Evolutionary conservation across 2,888 invertebrate genomes (phyloP).

Genomic region (Cephus pygmeus): DNA sequence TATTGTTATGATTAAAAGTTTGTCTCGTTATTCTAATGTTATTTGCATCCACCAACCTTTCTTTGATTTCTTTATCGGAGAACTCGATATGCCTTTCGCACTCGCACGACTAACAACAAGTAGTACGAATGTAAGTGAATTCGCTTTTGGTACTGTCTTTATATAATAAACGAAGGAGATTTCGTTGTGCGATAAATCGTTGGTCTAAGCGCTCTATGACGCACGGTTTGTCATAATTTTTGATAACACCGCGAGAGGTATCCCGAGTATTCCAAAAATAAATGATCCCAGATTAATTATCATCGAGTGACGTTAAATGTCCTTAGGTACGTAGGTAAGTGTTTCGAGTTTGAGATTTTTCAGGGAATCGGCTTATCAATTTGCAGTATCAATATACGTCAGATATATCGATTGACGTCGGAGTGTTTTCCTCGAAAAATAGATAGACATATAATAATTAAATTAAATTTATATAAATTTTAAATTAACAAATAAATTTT

Average conservation of each 20-base stretch:
- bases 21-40: conserved; percentile 12
- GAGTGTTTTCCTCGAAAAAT: not conserved
- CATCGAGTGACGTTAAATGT: not conserved
- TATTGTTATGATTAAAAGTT: not conserved
- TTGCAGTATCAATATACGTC: not conserved
- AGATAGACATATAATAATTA: too few relatives aligned
- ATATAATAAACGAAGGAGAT: conserved; percentile 30
- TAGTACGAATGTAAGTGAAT: not conserved
- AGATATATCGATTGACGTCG: not conserved
- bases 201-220: conserved; percentile 27
- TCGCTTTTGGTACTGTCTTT: conserved; percentile 18
- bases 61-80: not conserved
- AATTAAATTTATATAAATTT: too few relatives aligned
- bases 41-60: not conserved
- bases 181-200: conserved; percentile 26
- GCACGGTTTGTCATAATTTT: conserved; percentile 28
- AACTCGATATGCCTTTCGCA: not conserved
- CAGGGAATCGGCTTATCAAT: not conserved
- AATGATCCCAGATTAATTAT: not conserved
- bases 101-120: not conserved
- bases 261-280: not conserved
- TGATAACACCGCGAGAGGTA: conserved; percentile 9
- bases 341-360: not conserved
- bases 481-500: too few relatives aligned
- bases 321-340: not conserved